Percentiles rank a stretch among this genome's conserved stretches.
Conservation (phyloP, 2,888 invertebrate genomes). For the Sesia apiformis region DNA sequence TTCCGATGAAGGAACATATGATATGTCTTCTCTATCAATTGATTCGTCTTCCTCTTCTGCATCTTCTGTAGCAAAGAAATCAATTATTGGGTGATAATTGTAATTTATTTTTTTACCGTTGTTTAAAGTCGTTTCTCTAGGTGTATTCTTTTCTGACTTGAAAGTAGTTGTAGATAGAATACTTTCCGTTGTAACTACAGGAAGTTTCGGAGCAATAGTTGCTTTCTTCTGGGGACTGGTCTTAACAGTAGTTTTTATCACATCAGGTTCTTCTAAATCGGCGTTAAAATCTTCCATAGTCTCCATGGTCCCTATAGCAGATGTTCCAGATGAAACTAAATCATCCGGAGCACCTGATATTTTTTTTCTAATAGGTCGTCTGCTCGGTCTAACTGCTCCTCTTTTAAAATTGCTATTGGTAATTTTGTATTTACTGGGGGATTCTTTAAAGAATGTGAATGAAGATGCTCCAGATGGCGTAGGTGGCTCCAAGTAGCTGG, state of each 20-base stretch:
- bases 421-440: constrained; percentile 43
- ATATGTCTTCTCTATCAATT: constrained; percentile 55
- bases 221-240: constrained; percentile 27
- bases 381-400: constrained; percentile 44
- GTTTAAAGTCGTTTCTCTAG: constrained; percentile 28
- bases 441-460: constrained; percentile 47
- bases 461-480: constrained; percentile 50
- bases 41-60: constrained; percentile 39
- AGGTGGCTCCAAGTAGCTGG: constrained; percentile 66
- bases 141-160: constrained; percentile 23
- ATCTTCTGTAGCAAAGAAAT: constrained; percentile 78
- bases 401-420: constrained; percentile 49
- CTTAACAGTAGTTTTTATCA: constrained; percentile 28
- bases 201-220: constrained; percentile 54
- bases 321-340: constrained; percentile 54
- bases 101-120: constrained; percentile 80
- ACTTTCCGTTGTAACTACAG: constrained; percentile 37
- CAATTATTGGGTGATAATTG: constrained; percentile 88
- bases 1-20: constrained; percentile 38
- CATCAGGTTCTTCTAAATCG: constrained; percentile 39
- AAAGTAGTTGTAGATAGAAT: constrained; percentile 19
- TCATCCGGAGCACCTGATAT: constrained; percentile 54
- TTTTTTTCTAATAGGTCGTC: constrained; percentile 62
- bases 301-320: constrained; percentile 49
- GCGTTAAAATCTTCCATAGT: constrained; percentile 48